phyloP scores from a whole-genome alignment of 2,888 invertebrate species.

The Apamea epomidion region DNA sequence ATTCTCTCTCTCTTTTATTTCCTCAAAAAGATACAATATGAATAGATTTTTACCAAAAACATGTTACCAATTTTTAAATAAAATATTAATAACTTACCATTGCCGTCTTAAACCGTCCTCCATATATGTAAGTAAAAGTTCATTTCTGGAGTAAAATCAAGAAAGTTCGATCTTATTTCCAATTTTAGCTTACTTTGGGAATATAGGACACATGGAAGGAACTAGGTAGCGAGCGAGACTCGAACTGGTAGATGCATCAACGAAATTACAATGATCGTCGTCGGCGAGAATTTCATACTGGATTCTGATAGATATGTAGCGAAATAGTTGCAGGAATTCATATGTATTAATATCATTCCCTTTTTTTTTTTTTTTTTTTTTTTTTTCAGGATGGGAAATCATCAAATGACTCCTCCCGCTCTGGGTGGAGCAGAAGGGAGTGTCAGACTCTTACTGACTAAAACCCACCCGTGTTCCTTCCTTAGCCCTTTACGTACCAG shows the following conservation, averaged over 20 bases:
- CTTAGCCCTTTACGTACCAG: too few species aligned
- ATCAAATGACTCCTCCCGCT: too few species aligned
- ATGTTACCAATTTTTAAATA: neutral
- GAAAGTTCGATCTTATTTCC: slow-evolving; percentile 58
- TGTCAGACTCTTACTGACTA: too few species aligned
- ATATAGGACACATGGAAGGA: slow-evolving; percentile 55
- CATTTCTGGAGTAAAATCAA: slow-evolving; percentile 43
- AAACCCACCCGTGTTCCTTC: too few species aligned
- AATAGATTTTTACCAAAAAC: neutral
- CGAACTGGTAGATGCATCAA: slow-evolving; percentile 62
- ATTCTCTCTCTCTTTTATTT: neutral
- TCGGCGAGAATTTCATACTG: slow-evolving; percentile 52
- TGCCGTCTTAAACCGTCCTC: neutral
- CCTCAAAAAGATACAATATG: too few species aligned
- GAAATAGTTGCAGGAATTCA: slow-evolving; percentile 24
- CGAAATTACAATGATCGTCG: slow-evolving; percentile 65
- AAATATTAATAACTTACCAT: neutral
- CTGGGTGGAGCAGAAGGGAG: too few species aligned
- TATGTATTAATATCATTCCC: slow-evolving; percentile 33
- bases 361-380: too few species aligned
- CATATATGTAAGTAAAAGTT: slow-evolving; percentile 33
- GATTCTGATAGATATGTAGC: slow-evolving; percentile 26
- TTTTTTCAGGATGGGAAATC: too few species aligned
- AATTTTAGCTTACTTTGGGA: slow-evolving; percentile 56
- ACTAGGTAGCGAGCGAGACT: slow-evolving; percentile 38